Conservation (phyloP, 2,113 vertebrate genomes). For the Aegithalos caudatus region DNA sequence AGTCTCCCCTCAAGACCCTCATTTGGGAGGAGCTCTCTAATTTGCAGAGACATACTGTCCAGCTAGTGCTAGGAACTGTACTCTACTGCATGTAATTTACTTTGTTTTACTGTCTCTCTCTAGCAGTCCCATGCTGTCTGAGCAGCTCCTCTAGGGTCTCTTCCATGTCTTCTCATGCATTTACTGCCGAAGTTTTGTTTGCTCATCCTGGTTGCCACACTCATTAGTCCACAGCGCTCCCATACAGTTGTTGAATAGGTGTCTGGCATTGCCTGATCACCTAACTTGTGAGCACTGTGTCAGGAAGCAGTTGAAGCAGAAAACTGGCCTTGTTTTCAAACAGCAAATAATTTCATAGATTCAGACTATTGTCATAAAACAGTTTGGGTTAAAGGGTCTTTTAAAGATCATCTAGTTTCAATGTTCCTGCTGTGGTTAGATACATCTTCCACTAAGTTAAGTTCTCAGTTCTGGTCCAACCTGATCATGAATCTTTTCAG, state of each 20-base stretch:
- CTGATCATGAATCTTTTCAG: not conserved
- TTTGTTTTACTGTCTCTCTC: not conserved
- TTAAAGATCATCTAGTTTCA: not conserved
- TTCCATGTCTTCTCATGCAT: not conserved
- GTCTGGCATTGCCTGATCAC: not conserved
- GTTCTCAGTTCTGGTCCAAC: not conserved
- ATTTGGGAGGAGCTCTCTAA: not conserved
- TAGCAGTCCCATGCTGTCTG: not conserved
- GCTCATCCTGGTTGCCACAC: not conserved
- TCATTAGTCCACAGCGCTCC: rapidly evolving
- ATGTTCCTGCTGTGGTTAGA: rapidly evolving
- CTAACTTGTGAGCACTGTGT: not conserved
- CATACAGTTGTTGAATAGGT: not conserved
- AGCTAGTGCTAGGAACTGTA: not conserved
- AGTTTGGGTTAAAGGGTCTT: not conserved
- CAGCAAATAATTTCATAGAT: not conserved
- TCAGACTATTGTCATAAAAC: not conserved
- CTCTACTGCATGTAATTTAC: not conserved
- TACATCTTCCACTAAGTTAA: not conserved
- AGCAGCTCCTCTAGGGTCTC: not conserved
- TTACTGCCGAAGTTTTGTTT: not conserved
- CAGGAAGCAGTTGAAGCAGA: not conserved
- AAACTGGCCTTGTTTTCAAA: not conserved
- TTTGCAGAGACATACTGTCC: not conserved
- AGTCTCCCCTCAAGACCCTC: not conserved